A percentile compares a stretch with the other conserved stretches of the same genome.
Evolutionary conservation across 2,113 vertebrate genomes (phyloP).

Genomic region (Anser brachyrhynchus): DNA sequence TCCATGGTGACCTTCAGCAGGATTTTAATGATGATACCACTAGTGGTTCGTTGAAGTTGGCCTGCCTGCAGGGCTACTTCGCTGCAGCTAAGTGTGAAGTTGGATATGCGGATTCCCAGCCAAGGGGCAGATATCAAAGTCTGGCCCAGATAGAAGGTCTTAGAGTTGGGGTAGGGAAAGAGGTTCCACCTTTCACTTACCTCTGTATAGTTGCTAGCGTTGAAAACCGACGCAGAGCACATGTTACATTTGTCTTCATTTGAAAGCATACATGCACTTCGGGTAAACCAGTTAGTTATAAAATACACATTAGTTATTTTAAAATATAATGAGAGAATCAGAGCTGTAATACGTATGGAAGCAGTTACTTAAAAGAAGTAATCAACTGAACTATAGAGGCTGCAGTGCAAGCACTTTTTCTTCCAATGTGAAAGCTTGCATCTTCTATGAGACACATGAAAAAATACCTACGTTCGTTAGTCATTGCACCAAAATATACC

Average conservation of each 20-base stretch:
- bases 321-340: background rate
- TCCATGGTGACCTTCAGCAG: constrained; percentile 94
- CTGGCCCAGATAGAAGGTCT: constrained; percentile 79
- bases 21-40: constrained; percentile 96
- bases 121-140: constrained; percentile 83
- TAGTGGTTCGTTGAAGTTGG: constrained; percentile 88
- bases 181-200: constrained; percentile 52
- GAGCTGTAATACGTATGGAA: background rate
- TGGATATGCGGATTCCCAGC: constrained; percentile 77
- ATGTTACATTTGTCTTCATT: background rate
- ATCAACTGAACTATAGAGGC: background rate
- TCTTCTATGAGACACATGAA: background rate
- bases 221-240: constrained; percentile 49
- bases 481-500: background rate
- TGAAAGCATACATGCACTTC: background rate
- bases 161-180: constrained; percentile 66
- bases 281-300: background rate
- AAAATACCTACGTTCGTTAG: background rate
- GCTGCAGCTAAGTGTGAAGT: constrained; percentile 85
- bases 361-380: background rate
- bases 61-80: constrained; percentile 88
- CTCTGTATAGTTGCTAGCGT: constrained; percentile 18
- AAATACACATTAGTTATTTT: background rate
- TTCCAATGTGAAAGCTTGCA: background rate
- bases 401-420: background rate